phyloP scores from a whole-genome alignment of 2,797 vertebrate genomes.

The Thalassophryne amazonica region DNA sequence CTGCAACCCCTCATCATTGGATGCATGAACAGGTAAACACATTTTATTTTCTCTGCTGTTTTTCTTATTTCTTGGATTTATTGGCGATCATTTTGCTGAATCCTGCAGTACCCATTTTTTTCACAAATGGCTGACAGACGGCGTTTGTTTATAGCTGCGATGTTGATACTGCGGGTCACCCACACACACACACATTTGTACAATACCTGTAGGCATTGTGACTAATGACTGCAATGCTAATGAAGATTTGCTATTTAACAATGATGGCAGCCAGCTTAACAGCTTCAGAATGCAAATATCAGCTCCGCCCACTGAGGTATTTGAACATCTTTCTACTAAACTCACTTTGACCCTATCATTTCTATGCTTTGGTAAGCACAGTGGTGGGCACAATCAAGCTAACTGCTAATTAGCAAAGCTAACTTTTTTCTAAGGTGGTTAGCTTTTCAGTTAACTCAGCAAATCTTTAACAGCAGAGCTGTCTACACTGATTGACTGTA shows the following conservation, averaged over 20 bases:
- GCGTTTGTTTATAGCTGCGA: slow-evolving; percentile 1
- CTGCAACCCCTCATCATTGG: too few species aligned
- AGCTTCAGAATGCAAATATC: slow-evolving; percentile 14
- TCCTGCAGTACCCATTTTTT: not conserved
- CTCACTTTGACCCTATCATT: slow-evolving; percentile 31
- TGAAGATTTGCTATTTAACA: slow-evolving; percentile 34
- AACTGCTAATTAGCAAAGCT: too few species aligned
- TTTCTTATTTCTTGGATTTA: too few species aligned
- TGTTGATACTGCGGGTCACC: slow-evolving; percentile 10
- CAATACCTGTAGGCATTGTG: not conserved
- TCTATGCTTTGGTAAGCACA: slow-evolving; percentile 12
- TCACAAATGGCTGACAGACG: not conserved
- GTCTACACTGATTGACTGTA: too few species aligned
- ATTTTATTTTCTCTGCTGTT: too few species aligned
- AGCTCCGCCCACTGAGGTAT: slow-evolving; percentile 3
- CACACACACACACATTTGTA: not conserved
- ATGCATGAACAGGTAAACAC: too few species aligned
- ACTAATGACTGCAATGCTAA: slow-evolving; percentile 35
- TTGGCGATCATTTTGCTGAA: not conserved
- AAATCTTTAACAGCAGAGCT: too few species aligned
- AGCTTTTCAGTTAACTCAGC: too few species aligned
- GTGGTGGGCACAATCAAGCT: not conserved
- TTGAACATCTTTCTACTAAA: slow-evolving; percentile 24
- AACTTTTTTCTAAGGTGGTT: too few species aligned
- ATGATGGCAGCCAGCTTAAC: slow-evolving; percentile 15